Conservation (phyloP, 2,888 invertebrate species). For the Agrochola lychnidis region DNA sequence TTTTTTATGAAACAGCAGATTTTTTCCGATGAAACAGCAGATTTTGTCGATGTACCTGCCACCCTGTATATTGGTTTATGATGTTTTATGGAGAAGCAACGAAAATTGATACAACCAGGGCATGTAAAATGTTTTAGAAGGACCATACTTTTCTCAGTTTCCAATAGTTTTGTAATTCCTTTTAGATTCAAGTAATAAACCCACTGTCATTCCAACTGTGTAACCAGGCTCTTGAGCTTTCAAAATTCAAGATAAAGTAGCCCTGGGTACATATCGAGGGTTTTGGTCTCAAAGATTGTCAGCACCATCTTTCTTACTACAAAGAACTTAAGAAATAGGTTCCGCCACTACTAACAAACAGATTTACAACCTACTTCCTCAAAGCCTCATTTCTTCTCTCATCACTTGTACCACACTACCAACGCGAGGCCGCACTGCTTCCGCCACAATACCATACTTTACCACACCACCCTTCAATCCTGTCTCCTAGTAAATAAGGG, state of each 20-base stretch:
- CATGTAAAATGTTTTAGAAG: too few species aligned
- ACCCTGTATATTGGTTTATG: too few species aligned
- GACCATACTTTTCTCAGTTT: background rate
- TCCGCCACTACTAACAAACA: background rate
- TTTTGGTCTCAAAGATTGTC: background rate
- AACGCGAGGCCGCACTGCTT: conserved; percentile 81
- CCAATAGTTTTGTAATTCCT: background rate
- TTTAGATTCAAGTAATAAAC: background rate
- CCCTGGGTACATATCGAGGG: background rate
- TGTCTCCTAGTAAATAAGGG: conserved; percentile 57
- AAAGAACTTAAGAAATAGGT: background rate
- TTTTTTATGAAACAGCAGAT: too few species aligned
- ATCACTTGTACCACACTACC: conserved; percentile 70
- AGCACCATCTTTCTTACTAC: background rate
- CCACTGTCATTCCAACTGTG: background rate
- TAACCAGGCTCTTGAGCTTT: background rate
- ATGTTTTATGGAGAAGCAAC: too few species aligned
- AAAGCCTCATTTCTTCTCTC: conserved; percentile 43
- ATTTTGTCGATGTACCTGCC: too few species aligned
- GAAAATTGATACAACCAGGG: too few species aligned
- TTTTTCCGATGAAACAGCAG: too few species aligned
- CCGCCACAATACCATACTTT: conserved; percentile 73
- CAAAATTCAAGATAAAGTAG: too few species aligned
- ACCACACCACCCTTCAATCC: conserved; percentile 52
- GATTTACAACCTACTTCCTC: conserved; percentile 21